Percentiles rank a stretch among this genome's conserved stretches.
These are phyloP conservation scores for Serrognathus titanus DNA, from an alignment of 2,888 invertebrate genomes.

Conservation along the genomic window DNA sequence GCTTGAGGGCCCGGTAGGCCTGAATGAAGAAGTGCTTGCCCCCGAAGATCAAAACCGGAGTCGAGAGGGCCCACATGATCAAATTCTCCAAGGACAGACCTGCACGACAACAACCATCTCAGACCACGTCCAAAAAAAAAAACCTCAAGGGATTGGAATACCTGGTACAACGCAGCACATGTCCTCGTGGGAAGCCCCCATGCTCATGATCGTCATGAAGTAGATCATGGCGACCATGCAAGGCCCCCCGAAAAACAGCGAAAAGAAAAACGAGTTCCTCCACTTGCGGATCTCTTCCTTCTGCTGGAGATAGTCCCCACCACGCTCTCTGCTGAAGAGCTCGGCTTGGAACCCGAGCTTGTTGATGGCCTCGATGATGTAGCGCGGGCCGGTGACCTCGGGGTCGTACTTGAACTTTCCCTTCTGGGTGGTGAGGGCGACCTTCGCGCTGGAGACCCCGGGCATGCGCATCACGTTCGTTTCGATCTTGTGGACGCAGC, in stretches of 20 bases:
- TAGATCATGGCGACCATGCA: conserved; percentile 95
- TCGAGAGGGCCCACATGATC: conserved; percentile 87
- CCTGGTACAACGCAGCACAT: conserved; percentile 89
- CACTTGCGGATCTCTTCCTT: conserved; percentile 84
- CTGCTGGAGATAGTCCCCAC: conserved; percentile 42
- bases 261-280: conserved; percentile 90
- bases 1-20: conserved; percentile 86
- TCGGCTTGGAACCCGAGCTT: conserved; percentile 81
- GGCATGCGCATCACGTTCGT: conserved; percentile 69
- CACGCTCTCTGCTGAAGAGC: conserved; percentile 57
- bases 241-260: conserved; percentile 90
- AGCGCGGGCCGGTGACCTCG: conserved; percentile 79
- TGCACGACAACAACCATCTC: not conserved
- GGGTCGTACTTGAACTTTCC: conserved; percentile 68
- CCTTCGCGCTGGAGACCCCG: conserved; percentile 79
- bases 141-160: too few species aligned
- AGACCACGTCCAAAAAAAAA: too few species aligned
- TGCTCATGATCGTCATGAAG: conserved; percentile 80
- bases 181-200: conserved; percentile 59
- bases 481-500: conserved; percentile 95
- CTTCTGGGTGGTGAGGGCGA: conserved; percentile 83
- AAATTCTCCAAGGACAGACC: conserved; percentile 94
- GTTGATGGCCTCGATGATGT: conserved; percentile 82
- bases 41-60: conserved; percentile 94
- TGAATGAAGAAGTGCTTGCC: conserved; percentile 97